Conservation (phyloP, 2,113 vertebrate species). For the Anhinga rufa region DNA sequence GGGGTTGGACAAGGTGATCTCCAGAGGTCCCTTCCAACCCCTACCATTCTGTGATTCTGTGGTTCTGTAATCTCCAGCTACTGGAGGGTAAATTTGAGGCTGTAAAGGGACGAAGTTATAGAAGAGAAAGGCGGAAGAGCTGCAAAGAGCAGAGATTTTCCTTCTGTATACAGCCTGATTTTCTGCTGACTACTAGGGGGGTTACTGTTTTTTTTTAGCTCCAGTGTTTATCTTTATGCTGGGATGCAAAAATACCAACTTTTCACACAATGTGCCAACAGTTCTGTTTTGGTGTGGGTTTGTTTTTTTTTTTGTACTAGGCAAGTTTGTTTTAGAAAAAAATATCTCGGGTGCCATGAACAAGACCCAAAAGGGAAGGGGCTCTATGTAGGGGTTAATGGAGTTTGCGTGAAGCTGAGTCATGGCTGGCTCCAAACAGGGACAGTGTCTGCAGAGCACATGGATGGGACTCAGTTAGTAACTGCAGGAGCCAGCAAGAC, state of each 20-base stretch:
- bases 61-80: not conserved
- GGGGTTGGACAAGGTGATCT: too few species aligned
- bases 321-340: not conserved
- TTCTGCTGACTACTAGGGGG: not conserved
- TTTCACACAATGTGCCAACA: not conserved
- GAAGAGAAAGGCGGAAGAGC: not conserved
- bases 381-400: not conserved
- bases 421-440: not conserved
- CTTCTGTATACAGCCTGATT: not conserved
- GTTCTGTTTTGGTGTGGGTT: not conserved
- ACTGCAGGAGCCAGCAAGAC: not conserved
- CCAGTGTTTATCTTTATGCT: not conserved
- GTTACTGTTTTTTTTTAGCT: not conserved
- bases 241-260: not conserved
- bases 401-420: conserved; percentile 4
- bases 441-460: not conserved
- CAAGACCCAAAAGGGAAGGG: not conserved
- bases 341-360: not conserved
- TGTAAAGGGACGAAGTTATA: not conserved
- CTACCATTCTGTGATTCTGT: too few species aligned
- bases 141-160: not conserved
- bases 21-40: too few species aligned
- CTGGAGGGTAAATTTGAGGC: not conserved
- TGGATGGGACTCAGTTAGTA: not conserved
- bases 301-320: not conserved